A percentile compares a stretch with the other conserved stretches of the same genome.
Conservation (phyloP, 30 jellyfish, hydroid and myxozoan species). For the Aurelia sp. region DNA sequence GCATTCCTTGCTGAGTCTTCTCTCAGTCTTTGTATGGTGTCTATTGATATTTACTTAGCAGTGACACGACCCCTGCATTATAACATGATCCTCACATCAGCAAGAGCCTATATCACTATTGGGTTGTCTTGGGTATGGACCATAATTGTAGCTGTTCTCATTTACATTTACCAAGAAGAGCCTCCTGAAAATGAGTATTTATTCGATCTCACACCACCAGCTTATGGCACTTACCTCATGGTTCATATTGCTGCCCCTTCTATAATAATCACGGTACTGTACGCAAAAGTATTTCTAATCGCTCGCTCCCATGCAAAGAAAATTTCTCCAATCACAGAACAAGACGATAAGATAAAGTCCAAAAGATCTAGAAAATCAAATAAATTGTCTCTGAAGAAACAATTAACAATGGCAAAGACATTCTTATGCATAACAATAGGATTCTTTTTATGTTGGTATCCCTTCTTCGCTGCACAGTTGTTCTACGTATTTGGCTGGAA, state of each 20-base stretch:
- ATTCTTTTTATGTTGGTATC: conserved; percentile 71
- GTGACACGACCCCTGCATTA: conserved; percentile 47
- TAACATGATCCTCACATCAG: conserved; percentile 7
- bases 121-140: conserved; percentile 54
- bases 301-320: conserved; percentile 58
- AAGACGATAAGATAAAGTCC: neutral
- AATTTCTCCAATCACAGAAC: conserved; percentile 11
- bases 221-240: conserved; percentile 47
- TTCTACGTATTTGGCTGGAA: conserved; percentile 45
- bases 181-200: conserved; percentile 65
- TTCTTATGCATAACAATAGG: conserved; percentile 50
- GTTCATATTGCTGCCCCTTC: conserved; percentile 54
- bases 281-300: conserved; percentile 44
- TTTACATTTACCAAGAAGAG: conserved; percentile 53
- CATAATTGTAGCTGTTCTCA: conserved; percentile 19
- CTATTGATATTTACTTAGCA: conserved; percentile 46
- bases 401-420: conserved; percentile 59
- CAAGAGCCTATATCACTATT: conserved; percentile 17
- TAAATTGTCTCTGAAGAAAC: conserved; percentile 18
- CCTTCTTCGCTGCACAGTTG: conserved; percentile 55
- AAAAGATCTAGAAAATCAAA: neutral
- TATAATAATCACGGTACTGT: conserved; percentile 15
- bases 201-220: conserved; percentile 38
- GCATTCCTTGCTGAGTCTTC: conserved; percentile 59
- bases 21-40: conserved; percentile 25